Evolutionary conservation across 2,888 invertebrate species (phyloP), one percentile per base, ranked within the genome.

Genomic region (Apamea crenata): DNA sequence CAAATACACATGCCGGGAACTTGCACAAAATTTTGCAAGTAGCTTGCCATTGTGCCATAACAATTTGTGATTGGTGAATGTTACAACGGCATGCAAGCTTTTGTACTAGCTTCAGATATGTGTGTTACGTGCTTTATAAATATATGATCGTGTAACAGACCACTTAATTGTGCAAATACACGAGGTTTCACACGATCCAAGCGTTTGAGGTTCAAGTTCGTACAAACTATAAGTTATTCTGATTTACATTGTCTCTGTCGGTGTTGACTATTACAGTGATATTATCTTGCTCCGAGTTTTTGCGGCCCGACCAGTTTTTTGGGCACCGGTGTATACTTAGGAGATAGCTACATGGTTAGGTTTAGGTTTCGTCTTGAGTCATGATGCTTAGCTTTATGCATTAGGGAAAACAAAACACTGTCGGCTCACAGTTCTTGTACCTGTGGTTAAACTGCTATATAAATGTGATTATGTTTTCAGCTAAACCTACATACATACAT

Each of bases 171-270:
- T 77, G 76, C 71, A 85, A 71, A 88, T 81, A 86, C 68, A 74
- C 8, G 29, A 66, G 69, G 63, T 87, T 88, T 90, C 90, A 78
- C 82, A 88, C 83, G 85, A 83, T 76, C 68, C 78, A 47, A 53
- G 50, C 69, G 40, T 82, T 77, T 80, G 65, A 67, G 70, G 81
- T 87, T 87, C 78, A 88, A 82, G 83, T 84, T 87, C 85, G 81
- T 79, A 84, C 78, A 81, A 75, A 70, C 77, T 78, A 56, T 81
- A 87, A 73, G 71, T 85, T 87, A 90, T 83, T 85, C 85, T 88
- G 81, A 86, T 85, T 90, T 87, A 85, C 79, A 85, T 84, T 85
- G 89, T 90, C 74, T 83, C 74, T 78, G 86, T 61, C 78, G 87
- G 82, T 67, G 81, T 81, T 80, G 77, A 78, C 79, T 80, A n/a